These are phyloP conservation scores for Rhadinocentrus ornatus DNA, from an alignment of 2,797 vertebrate species.

Conservation along the genomic window DNA sequence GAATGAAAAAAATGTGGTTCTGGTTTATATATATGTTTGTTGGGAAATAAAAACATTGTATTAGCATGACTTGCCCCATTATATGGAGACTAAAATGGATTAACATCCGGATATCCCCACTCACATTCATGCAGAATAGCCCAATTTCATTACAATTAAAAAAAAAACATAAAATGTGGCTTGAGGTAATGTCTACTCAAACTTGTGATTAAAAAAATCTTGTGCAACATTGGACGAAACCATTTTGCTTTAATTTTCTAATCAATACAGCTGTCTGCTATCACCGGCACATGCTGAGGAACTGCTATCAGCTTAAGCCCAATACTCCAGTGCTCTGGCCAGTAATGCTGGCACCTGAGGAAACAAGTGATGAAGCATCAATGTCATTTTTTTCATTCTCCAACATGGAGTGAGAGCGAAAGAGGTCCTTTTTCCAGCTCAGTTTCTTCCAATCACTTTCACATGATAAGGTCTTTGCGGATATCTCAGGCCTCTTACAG, in stretches of 20 bases:
- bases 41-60: constrained; percentile 32
- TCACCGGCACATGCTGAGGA: constrained; percentile 20
- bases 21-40: constrained; percentile 19
- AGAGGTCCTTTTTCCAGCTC: constrained; percentile 27
- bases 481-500: constrained; percentile 23
- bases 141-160: constrained; percentile 34
- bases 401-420: constrained; percentile 57
- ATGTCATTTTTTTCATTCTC: constrained; percentile 44
- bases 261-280: constrained; percentile 15
- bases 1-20: constrained; percentile 9
- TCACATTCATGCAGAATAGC: constrained; percentile 37
- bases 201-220: constrained; percentile 36
- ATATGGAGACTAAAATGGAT: constrained; percentile 35
- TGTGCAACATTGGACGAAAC: constrained; percentile 58
- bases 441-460: constrained; percentile 21
- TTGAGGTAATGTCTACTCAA: constrained; percentile 50
- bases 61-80: constrained; percentile 26
- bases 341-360: constrained; percentile 51
- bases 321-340: constrained; percentile 27
- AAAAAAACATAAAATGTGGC: constrained; percentile 28
- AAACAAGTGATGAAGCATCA: constrained; percentile 55
- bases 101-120: constrained; percentile 22
- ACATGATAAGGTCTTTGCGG: constrained; percentile 7
- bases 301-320: constrained; percentile 10
- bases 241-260: constrained; percentile 28